Conservation (phyloP, 1,140 invertebrate species). For the Archivesica marissinica region DNA sequence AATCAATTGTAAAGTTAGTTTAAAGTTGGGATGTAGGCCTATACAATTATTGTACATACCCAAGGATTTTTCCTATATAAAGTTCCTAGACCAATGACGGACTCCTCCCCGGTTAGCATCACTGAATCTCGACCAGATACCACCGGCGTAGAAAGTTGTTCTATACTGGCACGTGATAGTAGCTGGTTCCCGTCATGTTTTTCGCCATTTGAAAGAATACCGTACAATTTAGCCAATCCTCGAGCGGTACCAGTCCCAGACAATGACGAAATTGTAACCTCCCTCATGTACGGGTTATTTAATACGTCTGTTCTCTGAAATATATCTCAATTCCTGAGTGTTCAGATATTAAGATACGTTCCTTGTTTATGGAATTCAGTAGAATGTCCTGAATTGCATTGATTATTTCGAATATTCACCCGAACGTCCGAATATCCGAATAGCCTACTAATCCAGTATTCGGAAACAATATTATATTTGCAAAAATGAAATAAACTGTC, state of each 20-base stretch:
- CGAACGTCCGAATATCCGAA: too few relatives aligned
- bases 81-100: conserved; percentile 24
- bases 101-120: conserved; percentile 21
- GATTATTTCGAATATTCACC: too few relatives aligned
- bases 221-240: conserved; percentile 61
- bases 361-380: too few relatives aligned
- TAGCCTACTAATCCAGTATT: too few relatives aligned
- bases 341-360: too few relatives aligned
- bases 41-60: too few relatives aligned
- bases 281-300: conserved; percentile 54
- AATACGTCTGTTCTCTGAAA: conserved; percentile 30
- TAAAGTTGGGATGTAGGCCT: too few relatives aligned
- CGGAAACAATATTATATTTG: too few relatives aligned
- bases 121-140: conserved; percentile 38
- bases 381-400: too few relatives aligned
- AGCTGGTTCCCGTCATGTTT: conserved; percentile 47
- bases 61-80: conserved; percentile 46
- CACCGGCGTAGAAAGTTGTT: conserved; percentile 32
- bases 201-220: conserved; percentile 63
- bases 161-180: conserved; percentile 52
- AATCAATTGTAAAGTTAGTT: too few relatives aligned
- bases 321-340: too few relatives aligned
- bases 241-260: conserved; percentile 62
- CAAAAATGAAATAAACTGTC: too few relatives aligned
- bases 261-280: conserved; percentile 40